Evolutionary conservation across 2,113 vertebrate species (phyloP).

Genomic region (Galeopterus variegatus): DNA sequence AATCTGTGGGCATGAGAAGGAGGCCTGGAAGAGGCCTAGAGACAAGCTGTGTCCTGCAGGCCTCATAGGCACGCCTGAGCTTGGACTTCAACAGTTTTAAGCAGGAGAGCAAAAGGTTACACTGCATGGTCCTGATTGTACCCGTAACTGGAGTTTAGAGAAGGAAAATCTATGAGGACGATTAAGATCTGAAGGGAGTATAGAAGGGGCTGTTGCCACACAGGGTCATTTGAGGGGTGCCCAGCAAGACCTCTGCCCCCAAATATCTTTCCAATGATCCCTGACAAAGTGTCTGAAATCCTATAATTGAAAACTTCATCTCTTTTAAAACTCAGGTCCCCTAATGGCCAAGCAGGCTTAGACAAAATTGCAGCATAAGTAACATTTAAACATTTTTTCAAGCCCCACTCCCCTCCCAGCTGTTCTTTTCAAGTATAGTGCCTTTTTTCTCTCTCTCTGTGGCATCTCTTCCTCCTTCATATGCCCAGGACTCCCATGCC

Average conservation of each 20-base stretch:
- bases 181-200: not conserved
- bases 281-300: not conserved
- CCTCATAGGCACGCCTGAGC: not conserved
- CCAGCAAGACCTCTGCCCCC: not conserved
- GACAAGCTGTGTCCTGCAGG: no score
- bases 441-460: not conserved
- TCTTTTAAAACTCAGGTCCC: conserved; percentile 1
- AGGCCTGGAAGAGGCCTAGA: not conserved
- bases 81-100: not conserved
- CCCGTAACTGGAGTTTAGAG: not conserved
- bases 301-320: not conserved
- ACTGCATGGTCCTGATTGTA: not conserved
- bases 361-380: not conserved
- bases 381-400: not conserved
- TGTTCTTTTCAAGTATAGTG: not conserved
- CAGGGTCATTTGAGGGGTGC: not conserved
- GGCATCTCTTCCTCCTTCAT: not conserved
- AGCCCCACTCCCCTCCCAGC: no score
- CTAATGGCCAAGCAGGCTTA: not conserved
- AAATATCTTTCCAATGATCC: not conserved
- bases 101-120: not conserved
- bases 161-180: not conserved
- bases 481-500: not conserved
- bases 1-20: not conserved
- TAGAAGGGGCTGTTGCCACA: not conserved